These are phyloP conservation scores for Eospalax fontanierii DNA, from an alignment of 2,797 vertebrate genomes.

Conservation along the genomic window DNA sequence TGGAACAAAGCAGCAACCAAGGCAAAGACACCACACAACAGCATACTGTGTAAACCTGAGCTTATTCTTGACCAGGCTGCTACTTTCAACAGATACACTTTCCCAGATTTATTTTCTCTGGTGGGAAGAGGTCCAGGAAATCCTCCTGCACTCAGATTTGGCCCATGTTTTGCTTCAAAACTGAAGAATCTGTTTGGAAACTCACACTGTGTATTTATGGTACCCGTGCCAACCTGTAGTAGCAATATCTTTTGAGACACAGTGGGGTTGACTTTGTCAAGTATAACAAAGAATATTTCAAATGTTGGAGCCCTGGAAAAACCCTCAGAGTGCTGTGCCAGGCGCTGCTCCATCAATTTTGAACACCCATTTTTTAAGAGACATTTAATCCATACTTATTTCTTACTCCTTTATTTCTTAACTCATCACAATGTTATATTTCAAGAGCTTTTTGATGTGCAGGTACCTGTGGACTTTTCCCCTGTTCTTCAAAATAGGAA, in stretches of 20 bases:
- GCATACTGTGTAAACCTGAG: not conserved
- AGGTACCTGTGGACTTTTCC: constrained; percentile 73
- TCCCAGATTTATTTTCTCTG: constrained; percentile 61
- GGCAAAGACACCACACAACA: not conserved
- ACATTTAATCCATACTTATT: constrained; percentile 87
- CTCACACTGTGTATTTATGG: constrained; percentile 79
- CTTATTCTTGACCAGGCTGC: constrained; percentile 45
- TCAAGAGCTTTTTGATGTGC: constrained; percentile 83
- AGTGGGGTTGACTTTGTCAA: constrained; percentile 83
- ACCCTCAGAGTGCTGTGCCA: constrained; percentile 74
- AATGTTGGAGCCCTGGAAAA: constrained; percentile 77
- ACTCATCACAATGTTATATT: constrained; percentile 86
- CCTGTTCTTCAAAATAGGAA: constrained; percentile 79
- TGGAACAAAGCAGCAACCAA: not conserved
- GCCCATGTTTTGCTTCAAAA: constrained; percentile 71
- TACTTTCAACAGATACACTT: constrained; percentile 53
- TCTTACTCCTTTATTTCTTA: constrained; percentile 84
- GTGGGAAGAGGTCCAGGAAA: constrained; percentile 54
- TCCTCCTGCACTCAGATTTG: constrained; percentile 50
- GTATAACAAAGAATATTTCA: constrained; percentile 86
- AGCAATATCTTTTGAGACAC: constrained; percentile 84
- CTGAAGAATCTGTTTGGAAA: constrained; percentile 78
- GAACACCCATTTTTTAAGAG: constrained; percentile 83
- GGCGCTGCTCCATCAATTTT: constrained; percentile 84
- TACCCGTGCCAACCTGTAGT: constrained; percentile 73